Conservation (phyloP, 35 echinoderm and acorn worm species). For the Patiria miniata region DNA sequence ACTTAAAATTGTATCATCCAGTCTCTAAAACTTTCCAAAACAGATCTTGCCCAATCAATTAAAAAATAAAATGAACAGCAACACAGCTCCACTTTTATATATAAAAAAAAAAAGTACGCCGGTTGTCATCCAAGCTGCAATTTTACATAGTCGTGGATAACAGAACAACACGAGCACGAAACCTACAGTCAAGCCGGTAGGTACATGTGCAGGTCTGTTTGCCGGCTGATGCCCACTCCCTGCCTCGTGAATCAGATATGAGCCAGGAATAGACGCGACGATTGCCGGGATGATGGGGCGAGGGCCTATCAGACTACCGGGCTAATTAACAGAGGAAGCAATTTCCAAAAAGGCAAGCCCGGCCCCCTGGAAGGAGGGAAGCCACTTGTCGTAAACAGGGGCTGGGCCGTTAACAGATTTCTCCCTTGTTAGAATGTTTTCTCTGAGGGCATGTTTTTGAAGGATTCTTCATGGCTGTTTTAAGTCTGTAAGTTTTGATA, state of each 20-base stretch:
- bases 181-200: no score
- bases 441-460: neutral
- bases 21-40: no score
- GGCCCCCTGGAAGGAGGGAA: neutral
- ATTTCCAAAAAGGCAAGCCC: neutral
- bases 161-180: no score
- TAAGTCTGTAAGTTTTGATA: neutral
- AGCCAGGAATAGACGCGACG: neutral
- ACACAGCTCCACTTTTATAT: no score
- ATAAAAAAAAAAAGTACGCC: no score
- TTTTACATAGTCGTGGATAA: no score
- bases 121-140: no score
- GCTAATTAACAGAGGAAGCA: conserved; percentile 10
- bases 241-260: neutral
- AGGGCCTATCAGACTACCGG: neutral
- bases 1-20: no score
- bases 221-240: neutral
- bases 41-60: no score
- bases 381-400: neutral
- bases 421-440: neutral
- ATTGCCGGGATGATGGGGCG: neutral
- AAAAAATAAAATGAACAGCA: no score
- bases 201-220: no score
- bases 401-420: neutral
- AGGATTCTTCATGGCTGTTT: neutral